These are phyloP conservation scores for Lutraria lutraria DNA, from an alignment of 2,888 invertebrate species.

Conservation along the genomic window DNA sequence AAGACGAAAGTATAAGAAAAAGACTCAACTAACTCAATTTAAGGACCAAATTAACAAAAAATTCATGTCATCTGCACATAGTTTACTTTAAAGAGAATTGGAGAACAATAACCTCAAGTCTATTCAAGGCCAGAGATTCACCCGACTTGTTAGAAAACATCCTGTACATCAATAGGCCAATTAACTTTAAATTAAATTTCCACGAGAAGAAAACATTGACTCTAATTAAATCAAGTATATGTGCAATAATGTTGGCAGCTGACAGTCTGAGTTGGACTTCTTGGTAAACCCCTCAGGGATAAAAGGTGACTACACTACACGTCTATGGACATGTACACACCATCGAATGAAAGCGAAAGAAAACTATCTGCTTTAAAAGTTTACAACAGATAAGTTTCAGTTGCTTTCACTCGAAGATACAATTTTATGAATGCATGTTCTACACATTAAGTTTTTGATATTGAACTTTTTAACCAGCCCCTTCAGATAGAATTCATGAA, in stretches of 20 bases:
- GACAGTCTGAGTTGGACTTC: background rate
- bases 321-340: background rate
- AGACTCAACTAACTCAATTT: too few species aligned
- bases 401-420: too few species aligned
- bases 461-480: too few species aligned
- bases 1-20: too few species aligned
- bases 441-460: too few species aligned
- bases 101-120: background rate
- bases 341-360: background rate
- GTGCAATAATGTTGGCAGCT: slow-evolving; percentile 7
- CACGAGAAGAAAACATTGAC: slow-evolving; percentile 7
- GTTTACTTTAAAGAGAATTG: background rate
- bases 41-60: too few species aligned
- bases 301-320: background rate
- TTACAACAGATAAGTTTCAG: too few species aligned
- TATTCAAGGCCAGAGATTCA: background rate
- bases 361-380: too few species aligned
- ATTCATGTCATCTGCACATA: too few species aligned
- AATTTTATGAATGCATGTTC: too few species aligned
- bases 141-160: background rate
- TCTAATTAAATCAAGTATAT: slow-evolving; percentile 14
- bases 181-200: slow-evolving; percentile 10
- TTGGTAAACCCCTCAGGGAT: slow-evolving; percentile 11
- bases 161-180: background rate
- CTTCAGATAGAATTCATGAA: too few species aligned